Evolutionary conservation across 2,888 invertebrate species (phyloP), one percentile per base, ranked within the genome.

Genomic region (Lomographa bimaculata): DNA sequence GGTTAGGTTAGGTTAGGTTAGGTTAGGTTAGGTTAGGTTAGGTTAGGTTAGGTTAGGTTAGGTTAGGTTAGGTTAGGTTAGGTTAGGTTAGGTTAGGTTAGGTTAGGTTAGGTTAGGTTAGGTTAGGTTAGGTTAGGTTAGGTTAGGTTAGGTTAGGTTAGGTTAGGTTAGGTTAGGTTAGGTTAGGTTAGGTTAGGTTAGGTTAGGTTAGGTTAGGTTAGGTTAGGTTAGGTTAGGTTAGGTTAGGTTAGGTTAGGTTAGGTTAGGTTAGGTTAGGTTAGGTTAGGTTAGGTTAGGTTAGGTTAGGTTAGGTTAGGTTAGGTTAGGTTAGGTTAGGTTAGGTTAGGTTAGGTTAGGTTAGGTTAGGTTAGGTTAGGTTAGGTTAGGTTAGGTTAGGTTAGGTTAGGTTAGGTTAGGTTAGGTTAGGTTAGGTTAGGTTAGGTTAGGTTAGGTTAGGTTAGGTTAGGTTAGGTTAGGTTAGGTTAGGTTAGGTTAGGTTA

Each of bases 251-350:
- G 23, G 23, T 23, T 10, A 10, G 23, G 23, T 9, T 9, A 36
- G 32, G 35, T 33, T 40, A 34, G 34, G 40, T 34, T 35, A 29
- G 41, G 46, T 46, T 46, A 36, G 45, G 39, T 40, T 46, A 46
- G 46, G 46, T 24, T 41, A 37, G 37, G 40, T 33, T 46, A 37
- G 34, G 41, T 36, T 40, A 28, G 34, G 46, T 41, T 46, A 41
- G 41, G 46, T 41, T 46, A 41, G 38, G 46, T 41, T 46, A 37
- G 41, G 46, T 46, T 46, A 46, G 46, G 46, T 46, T 46, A 46
- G 46, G 46, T 46, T 46, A 46, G 46, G 46, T 46, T 46, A 46
- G 44, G 46, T 41, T 46, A 41, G 46, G 46, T 46, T 46, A 46
- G 46, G 46, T 46, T 40, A 40, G 46, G 46, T 46, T 46, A 46